phyloP scores from a whole-genome alignment of 1,140 invertebrate genomes.

The Coelopa frigida region DNA sequence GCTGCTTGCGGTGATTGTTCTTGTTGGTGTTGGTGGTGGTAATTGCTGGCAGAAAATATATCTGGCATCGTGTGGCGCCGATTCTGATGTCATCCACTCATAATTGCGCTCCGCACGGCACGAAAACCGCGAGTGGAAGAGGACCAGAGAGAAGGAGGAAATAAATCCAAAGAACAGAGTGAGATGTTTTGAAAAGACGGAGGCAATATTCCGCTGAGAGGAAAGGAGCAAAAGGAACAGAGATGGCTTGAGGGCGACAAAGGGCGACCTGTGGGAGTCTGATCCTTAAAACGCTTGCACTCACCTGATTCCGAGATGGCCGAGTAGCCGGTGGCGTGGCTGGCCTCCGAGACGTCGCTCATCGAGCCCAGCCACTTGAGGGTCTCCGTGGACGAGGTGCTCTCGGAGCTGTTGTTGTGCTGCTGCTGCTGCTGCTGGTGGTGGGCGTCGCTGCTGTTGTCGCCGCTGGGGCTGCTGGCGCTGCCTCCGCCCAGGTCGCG shows the following conservation, averaged over 20 bases:
- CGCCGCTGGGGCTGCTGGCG: constrained; percentile 36
- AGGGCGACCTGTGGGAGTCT: too few species aligned
- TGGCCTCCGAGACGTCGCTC: constrained; percentile 66
- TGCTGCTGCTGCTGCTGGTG: constrained; percentile 16
- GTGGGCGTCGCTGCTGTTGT: neutral
- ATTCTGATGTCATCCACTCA: too few species aligned
- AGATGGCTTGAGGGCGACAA: too few species aligned
- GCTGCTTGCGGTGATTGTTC: too few species aligned
- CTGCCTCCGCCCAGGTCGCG: constrained; percentile 16
- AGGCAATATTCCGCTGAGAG: neutral
- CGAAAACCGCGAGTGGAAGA: too few species aligned
- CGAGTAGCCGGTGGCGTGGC: constrained; percentile 44
- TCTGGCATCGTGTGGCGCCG: too few species aligned
- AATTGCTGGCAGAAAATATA: too few species aligned
- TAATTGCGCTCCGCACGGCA: too few species aligned
- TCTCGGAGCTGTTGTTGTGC: constrained; percentile 51
- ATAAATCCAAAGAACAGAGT: too few species aligned
- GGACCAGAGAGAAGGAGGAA: too few species aligned
- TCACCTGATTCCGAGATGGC: constrained; percentile 42
- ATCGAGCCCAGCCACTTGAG: constrained; percentile 75
- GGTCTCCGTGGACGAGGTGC: constrained; percentile 71
- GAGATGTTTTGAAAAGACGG: neutral
- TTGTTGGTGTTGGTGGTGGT: too few species aligned
- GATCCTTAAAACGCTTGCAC: too few species aligned
- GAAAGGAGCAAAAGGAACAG: neutral